Base-by-base conservation (phyloP, 2,113 vertebrate genomes). In the Sardina pilchardus region DNA sequence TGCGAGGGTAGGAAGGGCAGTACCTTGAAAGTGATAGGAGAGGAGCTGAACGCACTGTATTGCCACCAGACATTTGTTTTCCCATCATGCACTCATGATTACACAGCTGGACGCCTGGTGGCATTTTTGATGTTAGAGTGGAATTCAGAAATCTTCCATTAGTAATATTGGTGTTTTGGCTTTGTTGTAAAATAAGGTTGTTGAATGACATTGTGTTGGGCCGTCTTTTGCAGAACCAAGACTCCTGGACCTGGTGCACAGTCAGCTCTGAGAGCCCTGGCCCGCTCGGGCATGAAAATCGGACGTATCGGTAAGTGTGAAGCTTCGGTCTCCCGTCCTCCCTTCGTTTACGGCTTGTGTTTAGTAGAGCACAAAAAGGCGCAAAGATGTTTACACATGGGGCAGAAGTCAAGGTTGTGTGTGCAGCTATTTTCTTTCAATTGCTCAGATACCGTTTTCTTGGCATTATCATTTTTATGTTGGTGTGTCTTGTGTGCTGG, bases 241-340 rank as follows among this genome's bases (percentile, higher is more conserved):
- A 99, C 98, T 85, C 98, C 98, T 9, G 98, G 98, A 89, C 98
- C 98, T 0, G 98, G 98, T 82, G 98, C 98, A 8, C 98, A 99
- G 94, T 99, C 98, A 81, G 98, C 98, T 26, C 96, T 99, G 88
- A 95, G 98, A 93, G 98, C 98, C 87, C 93, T 99, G 88, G 98
- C 98, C 88, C 97, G 98, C 1, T 99, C 98, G 0, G 98, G 98
- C 10, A 99, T 99, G 98, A 99, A 99, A 95, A 99, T 99, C 0
- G 98, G 98, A 63, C 96, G 98, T 80, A 99, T 99, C 80, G 98
- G 98, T 99, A 89, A 94, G 88, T 50, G 6, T 1, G 21, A 9
- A 10, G 17, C 16, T 4, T 36, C 2, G 45, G 45, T 63, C 24
- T 26, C 24, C 56, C 24, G 7, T n/a, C 26, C 59, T 16, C 19